phyloP scores from a whole-genome alignment of 2,113 vertebrate species.

The Rhinolophus sinicus region DNA sequence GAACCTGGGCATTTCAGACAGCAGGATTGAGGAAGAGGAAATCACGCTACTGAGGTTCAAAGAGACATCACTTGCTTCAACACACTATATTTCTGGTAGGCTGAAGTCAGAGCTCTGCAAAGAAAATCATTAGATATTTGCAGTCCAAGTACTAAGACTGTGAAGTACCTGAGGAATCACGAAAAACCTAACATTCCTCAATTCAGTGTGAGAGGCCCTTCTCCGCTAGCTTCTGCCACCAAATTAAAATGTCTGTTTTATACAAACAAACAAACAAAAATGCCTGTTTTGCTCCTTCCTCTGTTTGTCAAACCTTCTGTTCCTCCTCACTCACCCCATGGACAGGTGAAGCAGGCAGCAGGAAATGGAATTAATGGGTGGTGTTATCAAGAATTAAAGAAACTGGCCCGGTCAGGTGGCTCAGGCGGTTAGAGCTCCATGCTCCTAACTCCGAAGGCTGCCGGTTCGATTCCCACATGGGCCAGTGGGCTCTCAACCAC shows the following conservation, averaged over 20 bases:
- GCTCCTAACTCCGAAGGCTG: too few relatives aligned
- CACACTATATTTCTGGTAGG: not conserved
- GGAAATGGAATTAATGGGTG: not conserved
- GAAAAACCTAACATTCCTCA: not conserved
- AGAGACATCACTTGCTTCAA: not conserved
- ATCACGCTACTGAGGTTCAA: not conserved
- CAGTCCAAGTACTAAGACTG: not conserved
- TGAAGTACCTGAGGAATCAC: not conserved
- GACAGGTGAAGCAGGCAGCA: not conserved
- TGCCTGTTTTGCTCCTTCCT: not conserved
- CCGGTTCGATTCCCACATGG: too few relatives aligned
- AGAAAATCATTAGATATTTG: not conserved
- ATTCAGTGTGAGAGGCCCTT: not conserved
- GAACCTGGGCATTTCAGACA: not conserved
- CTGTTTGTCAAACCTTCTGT: not conserved
- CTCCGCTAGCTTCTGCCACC: not conserved
- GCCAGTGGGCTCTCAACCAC: too few relatives aligned
- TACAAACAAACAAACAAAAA: too few relatives aligned
- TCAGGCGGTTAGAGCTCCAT: too few relatives aligned
- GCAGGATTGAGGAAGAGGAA: not conserved
- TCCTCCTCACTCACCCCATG: not conserved
- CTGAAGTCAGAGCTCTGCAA: not conserved
- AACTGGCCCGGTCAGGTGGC: too few relatives aligned
- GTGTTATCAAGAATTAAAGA: not conserved
- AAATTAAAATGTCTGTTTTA: not conserved